Percentiles rank a stretch among this genome's conserved stretches.
Evolutionary conservation across 2,888 invertebrate species (phyloP).

Genomic region (Sarcophaga carnaria): DNA sequence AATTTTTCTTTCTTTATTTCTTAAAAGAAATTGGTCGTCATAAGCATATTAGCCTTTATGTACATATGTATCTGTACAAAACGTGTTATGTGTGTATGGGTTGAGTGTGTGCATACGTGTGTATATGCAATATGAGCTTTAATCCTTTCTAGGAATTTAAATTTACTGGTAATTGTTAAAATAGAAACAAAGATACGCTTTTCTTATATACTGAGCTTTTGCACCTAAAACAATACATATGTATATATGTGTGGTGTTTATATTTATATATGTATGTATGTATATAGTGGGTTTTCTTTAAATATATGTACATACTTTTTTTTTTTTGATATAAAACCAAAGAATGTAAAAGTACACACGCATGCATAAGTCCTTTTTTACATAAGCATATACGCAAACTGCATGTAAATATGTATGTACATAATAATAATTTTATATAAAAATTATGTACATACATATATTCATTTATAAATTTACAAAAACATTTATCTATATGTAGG

Average conservation of each 20-base stretch:
- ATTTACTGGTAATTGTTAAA: slow-evolving; percentile 46
- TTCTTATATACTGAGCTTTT: slow-evolving; percentile 62
- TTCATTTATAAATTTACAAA: neutral
- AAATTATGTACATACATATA: neutral
- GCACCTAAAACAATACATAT: slow-evolving; percentile 31
- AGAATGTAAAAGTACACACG: too few relatives aligned
- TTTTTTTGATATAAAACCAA: too few relatives aligned
- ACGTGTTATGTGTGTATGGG: neutral
- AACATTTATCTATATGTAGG: too few relatives aligned
- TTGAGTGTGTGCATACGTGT: slow-evolving; percentile 5
- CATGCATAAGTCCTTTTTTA: too few relatives aligned
- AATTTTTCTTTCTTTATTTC: too few relatives aligned
- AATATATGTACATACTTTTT: neutral
- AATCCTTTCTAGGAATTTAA: slow-evolving; percentile 49
- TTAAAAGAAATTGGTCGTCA: too few relatives aligned
- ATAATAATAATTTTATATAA: too few relatives aligned
- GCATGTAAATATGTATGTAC: too few relatives aligned
- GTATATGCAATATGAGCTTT: slow-evolving; percentile 1
- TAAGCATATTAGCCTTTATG: neutral
- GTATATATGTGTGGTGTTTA: slow-evolving; percentile 4
- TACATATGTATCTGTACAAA: neutral
- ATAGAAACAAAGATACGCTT: slow-evolving; percentile 20
- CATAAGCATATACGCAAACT: too few relatives aligned
- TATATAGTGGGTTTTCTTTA: too few relatives aligned
- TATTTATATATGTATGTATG: too few relatives aligned